Evolutionary conservation across 2,113 vertebrate genomes (phyloP).

Genomic region (Lota lota): DNA sequence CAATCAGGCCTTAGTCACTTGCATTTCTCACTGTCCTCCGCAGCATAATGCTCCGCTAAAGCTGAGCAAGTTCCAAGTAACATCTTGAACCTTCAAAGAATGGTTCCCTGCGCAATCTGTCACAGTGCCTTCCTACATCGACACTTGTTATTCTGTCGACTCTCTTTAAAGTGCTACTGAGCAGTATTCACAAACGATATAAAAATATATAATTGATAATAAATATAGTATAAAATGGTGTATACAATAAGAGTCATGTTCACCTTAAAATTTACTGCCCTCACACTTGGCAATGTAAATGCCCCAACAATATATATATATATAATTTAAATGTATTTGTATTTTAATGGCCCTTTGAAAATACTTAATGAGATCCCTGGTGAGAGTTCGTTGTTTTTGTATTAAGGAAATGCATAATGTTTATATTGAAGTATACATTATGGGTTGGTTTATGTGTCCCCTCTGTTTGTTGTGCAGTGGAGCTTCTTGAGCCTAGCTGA

Average conservation of each 20-base stretch:
- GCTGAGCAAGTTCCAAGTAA: constrained; percentile 4
- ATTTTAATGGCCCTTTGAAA: no score
- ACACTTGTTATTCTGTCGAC: constrained; percentile 30
- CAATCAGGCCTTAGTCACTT: constrained; percentile 75
- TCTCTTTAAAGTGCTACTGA: constrained; percentile 48
- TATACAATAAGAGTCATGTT: constrained; percentile 28
- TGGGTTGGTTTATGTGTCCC: constrained; percentile 6
- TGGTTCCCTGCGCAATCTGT: constrained; percentile 56
- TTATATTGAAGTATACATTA: constrained; percentile 21
- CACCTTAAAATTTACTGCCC: no score
- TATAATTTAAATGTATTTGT: background rate
- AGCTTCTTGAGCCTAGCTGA: background rate
- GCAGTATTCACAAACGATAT: constrained; percentile 32
- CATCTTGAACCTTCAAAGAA: constrained; percentile 37
- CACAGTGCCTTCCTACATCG: constrained; percentile 73
- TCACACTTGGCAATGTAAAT: background rate
- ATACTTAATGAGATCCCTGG: no score
- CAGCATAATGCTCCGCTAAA: constrained; percentile 4
- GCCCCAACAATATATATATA: background rate
- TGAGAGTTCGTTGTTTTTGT: no score
- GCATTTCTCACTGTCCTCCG: background rate
- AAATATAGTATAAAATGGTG: constrained; percentile 6
- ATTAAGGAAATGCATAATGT: no score
- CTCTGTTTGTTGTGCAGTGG: background rate
- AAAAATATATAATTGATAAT: no score